These are phyloP conservation scores for Pangasius macronema DNA, from an alignment of 2,797 vertebrate genomes.

Conservation along the genomic window DNA sequence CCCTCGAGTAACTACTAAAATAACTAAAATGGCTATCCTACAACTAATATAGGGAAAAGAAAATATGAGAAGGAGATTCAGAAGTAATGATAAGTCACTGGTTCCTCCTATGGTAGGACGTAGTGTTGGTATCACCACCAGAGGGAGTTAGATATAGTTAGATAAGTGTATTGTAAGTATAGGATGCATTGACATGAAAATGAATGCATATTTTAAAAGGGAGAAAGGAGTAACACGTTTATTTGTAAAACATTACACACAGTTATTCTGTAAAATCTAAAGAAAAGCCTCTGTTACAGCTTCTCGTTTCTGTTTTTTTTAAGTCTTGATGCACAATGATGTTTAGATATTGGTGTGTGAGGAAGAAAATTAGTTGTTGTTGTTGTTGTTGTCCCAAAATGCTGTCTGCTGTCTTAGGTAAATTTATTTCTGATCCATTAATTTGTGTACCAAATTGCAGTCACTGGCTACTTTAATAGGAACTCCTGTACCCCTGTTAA, in stretches of 20 bases:
- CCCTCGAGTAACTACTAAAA: slow-evolving; percentile 49
- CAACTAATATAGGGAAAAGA: slow-evolving; percentile 42
- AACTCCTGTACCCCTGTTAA: neutral
- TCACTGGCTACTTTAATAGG: neutral
- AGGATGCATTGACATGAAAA: slow-evolving; percentile 35
- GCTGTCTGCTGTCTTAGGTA: neutral
- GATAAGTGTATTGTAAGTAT: slow-evolving; percentile 19
- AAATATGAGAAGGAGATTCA: slow-evolving; percentile 43
- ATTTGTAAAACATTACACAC: slow-evolving; percentile 34
- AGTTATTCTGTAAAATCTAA: slow-evolving; percentile 17
- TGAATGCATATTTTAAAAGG: neutral
- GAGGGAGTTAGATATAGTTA: slow-evolving; percentile 41
- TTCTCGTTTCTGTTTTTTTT: slow-evolving; percentile 13
- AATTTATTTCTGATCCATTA: neutral
- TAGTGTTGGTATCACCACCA: slow-evolving; percentile 62
- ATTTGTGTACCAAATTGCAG: neutral
- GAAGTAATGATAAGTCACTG: slow-evolving; percentile 75
- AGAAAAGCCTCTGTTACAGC: neutral
- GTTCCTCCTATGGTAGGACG: slow-evolving; percentile 93
- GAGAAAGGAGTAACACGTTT: slow-evolving; percentile 15
- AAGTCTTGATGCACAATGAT: neutral
- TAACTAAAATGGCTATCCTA: slow-evolving; percentile 43
- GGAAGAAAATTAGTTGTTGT: too few species aligned
- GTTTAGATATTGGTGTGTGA: neutral
- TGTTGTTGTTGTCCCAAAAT: neutral